Conservation (phyloP, 2,113 vertebrate genomes). For the Hymenochirus boettgeri region DNA sequence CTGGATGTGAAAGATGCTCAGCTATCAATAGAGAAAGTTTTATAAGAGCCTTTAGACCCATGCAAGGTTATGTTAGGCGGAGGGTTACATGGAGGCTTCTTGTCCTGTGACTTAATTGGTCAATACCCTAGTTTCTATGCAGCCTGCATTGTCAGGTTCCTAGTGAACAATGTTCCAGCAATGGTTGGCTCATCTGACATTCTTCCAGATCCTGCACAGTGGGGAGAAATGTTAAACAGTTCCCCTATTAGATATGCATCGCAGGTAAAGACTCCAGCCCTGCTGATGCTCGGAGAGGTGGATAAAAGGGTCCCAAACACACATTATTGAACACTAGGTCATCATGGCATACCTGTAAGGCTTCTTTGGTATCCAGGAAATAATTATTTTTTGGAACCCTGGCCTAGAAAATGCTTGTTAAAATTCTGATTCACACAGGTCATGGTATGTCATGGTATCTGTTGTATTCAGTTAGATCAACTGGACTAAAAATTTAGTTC, state of each 20-base stretch:
- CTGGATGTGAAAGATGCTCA: too few species aligned
- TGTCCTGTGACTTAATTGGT: constrained; percentile 89
- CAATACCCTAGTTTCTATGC: constrained; percentile 85
- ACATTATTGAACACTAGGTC: constrained; percentile 85
- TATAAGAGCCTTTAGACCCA: constrained; percentile 64
- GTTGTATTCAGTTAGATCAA: too few species aligned
- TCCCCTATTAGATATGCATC: constrained; percentile 76
- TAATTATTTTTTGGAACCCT: too few species aligned
- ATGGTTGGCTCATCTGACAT: constrained; percentile 87
- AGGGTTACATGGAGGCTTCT: constrained; percentile 89
- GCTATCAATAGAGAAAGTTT: constrained; percentile 77
- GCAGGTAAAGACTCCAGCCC: constrained; percentile 76
- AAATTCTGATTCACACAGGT: too few species aligned
- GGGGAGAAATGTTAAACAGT: constrained; percentile 77
- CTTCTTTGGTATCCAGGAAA: too few species aligned
- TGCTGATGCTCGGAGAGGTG: constrained; percentile 83
- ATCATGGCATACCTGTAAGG: constrained; percentile 73
- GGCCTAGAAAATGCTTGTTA: too few species aligned
- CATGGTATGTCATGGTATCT: too few species aligned
- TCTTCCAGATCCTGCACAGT: constrained; percentile 66
- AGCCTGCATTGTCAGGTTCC: constrained; percentile 81
- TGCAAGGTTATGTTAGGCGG: constrained; percentile 74
- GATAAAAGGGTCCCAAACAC: constrained; percentile 83
- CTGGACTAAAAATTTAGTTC: too few species aligned
- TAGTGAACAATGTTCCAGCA: constrained; percentile 83